A percentile compares a stretch with the other conserved stretches of the same genome.
phyloP scores from a whole-genome alignment of 1,140 invertebrate species.

The Calosoma granatense region DNA sequence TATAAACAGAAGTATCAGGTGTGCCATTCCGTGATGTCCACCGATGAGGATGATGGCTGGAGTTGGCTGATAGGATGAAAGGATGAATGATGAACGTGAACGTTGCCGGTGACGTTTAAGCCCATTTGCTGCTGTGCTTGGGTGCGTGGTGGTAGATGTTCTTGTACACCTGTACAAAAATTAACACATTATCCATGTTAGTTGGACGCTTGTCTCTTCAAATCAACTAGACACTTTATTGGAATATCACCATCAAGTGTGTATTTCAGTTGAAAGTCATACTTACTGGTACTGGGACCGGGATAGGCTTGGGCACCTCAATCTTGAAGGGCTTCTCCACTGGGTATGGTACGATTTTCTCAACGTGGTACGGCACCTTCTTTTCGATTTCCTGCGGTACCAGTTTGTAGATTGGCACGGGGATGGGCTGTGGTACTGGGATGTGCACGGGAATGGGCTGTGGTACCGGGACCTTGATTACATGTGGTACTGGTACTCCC shows the following conservation, averaged over 20 bases:
- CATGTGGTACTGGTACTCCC: slow-evolving; percentile 59
- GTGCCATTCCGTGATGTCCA: too few relatives aligned
- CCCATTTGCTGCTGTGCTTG: slow-evolving; percentile 21
- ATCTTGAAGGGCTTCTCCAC: slow-evolving; percentile 69
- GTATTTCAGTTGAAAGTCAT: background rate
- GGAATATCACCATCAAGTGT: background rate
- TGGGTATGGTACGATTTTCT: slow-evolving; percentile 64
- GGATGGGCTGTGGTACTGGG: slow-evolving; percentile 58
- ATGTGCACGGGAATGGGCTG: slow-evolving; percentile 64
- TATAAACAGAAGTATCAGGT: too few relatives aligned
- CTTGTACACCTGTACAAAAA: slow-evolving; percentile 61
- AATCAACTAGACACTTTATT: too few relatives aligned
- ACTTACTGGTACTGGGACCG: slow-evolving; percentile 50
- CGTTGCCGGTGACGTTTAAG: background rate
- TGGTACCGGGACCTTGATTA: slow-evolving; percentile 62
- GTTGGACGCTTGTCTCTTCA: slow-evolving; percentile 57
- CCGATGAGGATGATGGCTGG: too few relatives aligned
- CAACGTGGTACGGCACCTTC: slow-evolving; percentile 62
- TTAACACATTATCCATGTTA: slow-evolving; percentile 70
- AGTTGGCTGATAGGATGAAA: background rate
- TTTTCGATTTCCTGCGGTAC: slow-evolving; percentile 55
- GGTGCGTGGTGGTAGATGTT: slow-evolving; percentile 62
- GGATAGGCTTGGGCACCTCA: slow-evolving; percentile 65
- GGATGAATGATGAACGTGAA: slow-evolving; percentile 1
- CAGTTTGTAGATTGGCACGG: slow-evolving; percentile 62